Evolutionary conservation across 37 sponge, comb jelly and placozoan genomes (phyloP).

Genomic region (Chondrosia reniformis): DNA sequence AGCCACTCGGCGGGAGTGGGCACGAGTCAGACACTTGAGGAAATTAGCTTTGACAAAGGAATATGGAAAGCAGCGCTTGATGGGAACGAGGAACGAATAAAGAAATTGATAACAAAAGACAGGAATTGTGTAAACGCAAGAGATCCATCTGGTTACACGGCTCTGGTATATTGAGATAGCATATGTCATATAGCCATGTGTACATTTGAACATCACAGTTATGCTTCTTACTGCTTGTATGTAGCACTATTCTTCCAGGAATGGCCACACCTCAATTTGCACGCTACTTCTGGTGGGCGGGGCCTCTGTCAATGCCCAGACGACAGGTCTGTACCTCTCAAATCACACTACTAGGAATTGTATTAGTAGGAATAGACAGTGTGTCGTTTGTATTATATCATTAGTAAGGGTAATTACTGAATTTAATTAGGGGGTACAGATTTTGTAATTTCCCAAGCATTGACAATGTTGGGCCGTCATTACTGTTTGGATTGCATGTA

Average conservation of each 20-base stretch:
- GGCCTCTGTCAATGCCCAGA: conserved; percentile 59
- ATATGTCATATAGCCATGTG: not conserved
- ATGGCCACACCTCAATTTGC: conserved; percentile 55
- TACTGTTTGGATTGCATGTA: too few relatives aligned
- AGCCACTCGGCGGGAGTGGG: too few relatives aligned
- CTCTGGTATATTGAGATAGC: conserved; percentile 59
- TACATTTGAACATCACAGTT: not conserved
- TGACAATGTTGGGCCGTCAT: too few relatives aligned
- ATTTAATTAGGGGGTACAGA: too few relatives aligned
- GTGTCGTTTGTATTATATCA: too few relatives aligned
- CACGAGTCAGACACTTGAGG: conserved; percentile 54
- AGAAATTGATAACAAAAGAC: conserved; percentile 20
- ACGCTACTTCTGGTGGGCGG: conserved; percentile 46
- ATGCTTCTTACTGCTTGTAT: not conserved
- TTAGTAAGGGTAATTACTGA: too few relatives aligned
- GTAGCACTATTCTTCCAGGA: conserved; percentile 82
- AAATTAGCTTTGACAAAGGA: conserved; percentile 83
- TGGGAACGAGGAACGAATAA: conserved; percentile 55
- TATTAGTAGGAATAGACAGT: too few relatives aligned
- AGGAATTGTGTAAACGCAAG: conserved; percentile 23
- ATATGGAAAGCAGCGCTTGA: conserved; percentile 84
- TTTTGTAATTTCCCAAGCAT: too few relatives aligned
- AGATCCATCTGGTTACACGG: conserved; percentile 77
- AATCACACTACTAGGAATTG: not conserved
- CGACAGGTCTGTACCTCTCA: conserved; percentile 10